Percentiles rank a stretch among this genome's conserved stretches.
Conservation (phyloP, 2,888 invertebrate species). For the Glomeris marginata region DNA sequence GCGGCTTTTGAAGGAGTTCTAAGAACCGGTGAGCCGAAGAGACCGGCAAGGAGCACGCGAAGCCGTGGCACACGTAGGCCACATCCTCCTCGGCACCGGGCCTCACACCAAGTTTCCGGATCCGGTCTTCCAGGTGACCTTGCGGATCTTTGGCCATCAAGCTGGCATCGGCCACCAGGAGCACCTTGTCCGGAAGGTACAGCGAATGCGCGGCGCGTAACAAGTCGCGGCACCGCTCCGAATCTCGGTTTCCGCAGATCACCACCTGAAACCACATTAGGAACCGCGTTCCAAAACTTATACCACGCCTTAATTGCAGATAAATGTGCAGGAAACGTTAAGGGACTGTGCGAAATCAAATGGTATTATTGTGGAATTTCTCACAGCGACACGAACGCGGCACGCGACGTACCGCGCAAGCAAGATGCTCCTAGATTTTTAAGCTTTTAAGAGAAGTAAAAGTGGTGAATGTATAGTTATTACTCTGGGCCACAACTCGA, state of each 20-base stretch:
- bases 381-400: too few species aligned
- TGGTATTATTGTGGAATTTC: too few species aligned
- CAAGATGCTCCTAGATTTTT: too few species aligned
- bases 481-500: too few species aligned
- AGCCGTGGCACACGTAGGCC: conserved; percentile 63
- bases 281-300: too few species aligned
- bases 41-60: conserved; percentile 58
- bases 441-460: too few species aligned
- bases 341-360: too few species aligned
- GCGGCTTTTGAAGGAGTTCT: conserved; percentile 31
- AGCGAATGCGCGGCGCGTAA: conserved; percentile 47
- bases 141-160: conserved; percentile 28
- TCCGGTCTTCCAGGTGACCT: conserved; percentile 34
- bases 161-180: conserved; percentile 43
- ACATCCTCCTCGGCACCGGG: conserved; percentile 47
- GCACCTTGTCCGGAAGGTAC: conserved; percentile 50
- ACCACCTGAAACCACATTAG: conserved; percentile 22
- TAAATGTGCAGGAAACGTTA: too few species aligned
- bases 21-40: conserved; percentile 48
- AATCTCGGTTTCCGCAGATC: conserved; percentile 43
- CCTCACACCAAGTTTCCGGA: conserved; percentile 34
- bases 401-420: too few species aligned
- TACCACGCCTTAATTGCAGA: too few species aligned
- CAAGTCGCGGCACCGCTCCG: conserved; percentile 49
- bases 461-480: too few species aligned